A percentile compares a stretch with the other conserved stretches of the same genome.
Evolutionary conservation across 2,113 vertebrate genomes (phyloP).

Genomic region (Scatophagus argus): DNA sequence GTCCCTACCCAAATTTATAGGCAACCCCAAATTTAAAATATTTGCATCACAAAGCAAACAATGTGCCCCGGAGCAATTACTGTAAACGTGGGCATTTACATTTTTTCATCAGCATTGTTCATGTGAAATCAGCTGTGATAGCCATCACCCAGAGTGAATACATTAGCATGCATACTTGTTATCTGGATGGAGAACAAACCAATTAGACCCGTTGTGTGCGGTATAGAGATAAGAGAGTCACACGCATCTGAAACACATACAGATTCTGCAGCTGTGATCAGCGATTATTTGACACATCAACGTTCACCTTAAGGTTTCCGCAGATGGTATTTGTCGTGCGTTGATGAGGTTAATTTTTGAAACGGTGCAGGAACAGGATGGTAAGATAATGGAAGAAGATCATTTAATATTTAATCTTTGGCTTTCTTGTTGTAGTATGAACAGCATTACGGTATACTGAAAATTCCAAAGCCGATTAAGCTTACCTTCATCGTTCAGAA

Average conservation of each 20-base stretch:
- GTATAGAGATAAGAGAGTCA: slow-evolving; percentile 36
- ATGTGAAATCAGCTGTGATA: slow-evolving; percentile 79
- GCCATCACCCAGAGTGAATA: slow-evolving; percentile 70
- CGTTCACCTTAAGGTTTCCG: slow-evolving; percentile 10
- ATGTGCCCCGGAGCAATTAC: slow-evolving; percentile 76
- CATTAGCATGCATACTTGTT: slow-evolving; percentile 73
- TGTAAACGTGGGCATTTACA: slow-evolving; percentile 80
- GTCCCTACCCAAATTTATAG: slow-evolving; percentile 44
- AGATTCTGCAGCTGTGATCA: slow-evolving; percentile 9
- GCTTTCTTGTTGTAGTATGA: background rate
- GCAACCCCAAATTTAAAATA: slow-evolving; percentile 63
- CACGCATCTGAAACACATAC: slow-evolving; percentile 28
- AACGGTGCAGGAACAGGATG: slow-evolving; percentile 16
- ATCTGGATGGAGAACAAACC: slow-evolving; percentile 64
- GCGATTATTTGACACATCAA: slow-evolving; percentile 25
- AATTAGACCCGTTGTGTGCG: slow-evolving; percentile 63
- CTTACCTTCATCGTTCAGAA: background rate
- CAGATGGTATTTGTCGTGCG: slow-evolving; percentile 16
- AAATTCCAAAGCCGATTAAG: no score
- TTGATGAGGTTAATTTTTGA: slow-evolving; percentile 10
- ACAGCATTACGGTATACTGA: background rate
- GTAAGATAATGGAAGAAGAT: background rate
- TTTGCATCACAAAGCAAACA: slow-evolving; percentile 84
- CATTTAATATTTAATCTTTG: slow-evolving; percentile 9
- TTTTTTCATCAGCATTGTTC: slow-evolving; percentile 82